Base-by-base conservation (phyloP, 1,140 invertebrate genomes). In the Ctenoplectra terminalis region DNA sequence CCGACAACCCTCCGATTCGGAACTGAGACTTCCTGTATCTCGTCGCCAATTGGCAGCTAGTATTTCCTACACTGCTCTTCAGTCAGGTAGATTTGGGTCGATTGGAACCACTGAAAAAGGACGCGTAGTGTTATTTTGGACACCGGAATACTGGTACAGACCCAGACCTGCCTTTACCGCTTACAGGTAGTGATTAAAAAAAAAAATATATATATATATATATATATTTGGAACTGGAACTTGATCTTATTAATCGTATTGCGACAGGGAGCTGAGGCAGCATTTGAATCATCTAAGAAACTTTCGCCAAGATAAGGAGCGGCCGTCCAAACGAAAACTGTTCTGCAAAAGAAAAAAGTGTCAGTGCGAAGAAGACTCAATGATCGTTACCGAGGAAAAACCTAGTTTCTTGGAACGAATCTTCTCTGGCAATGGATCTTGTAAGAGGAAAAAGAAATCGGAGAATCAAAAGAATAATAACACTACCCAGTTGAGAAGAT, bases 101-200 rank as follows among this genome's bases (percentile, higher is more conserved):
- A 37, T 86, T 13, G 80, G 79, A 0, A 31, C 87, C 0, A 63
- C 82, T 0, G 85, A 79, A 0, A 87, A 73, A 67, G 86, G 88
- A 52, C 82, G 85, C 4, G 88, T 94, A 0, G 90, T 94, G 34
- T 80, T 95, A 0, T 95, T 95, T 80, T 95, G 95, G 95, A 95
- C 94, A 0, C 93, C 94, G 2, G 93, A 95, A n/a, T 95, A 94
- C 75, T 95, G 94, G 94, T 95, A 95, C 83, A 87, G 94, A 64
- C 95, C 95, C 0, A 88, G 91, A 80, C 90, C 93, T 1, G 94
- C 93, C 0, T 90, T 88, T 15, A 84, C 90, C 40, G 90, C 91
- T n/a, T 95, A 95, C 85, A 87, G 80, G 87, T 88, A 69, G 20
- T 60, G 29, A 58, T 20, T 0, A 50, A n/a, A 75, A 0, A n/a